Base-by-base conservation (phyloP, 1,140 invertebrate genomes). In the Luehdorfia chinensis region DNA sequence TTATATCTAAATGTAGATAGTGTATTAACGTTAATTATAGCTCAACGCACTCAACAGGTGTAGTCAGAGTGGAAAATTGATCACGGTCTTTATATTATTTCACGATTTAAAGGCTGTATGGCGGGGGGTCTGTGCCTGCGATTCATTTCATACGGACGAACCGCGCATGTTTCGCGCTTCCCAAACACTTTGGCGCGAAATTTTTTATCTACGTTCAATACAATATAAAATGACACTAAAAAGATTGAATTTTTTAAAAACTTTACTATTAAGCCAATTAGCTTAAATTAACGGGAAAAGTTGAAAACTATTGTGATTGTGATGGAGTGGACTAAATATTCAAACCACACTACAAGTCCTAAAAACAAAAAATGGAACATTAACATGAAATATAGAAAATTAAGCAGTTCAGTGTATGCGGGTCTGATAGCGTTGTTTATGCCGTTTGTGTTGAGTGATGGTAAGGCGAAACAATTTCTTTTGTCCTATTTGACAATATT, bases 381-480 rank as follows among this genome's bases (percentile, higher is more conserved):
- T 36, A 16, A 19, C 11, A 7, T 21, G 23, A 46, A 31, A 32
- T 47, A 51, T 45, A 49, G 49, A 47, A 78, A 70, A 64, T 54
- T 67, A 55, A 62, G 33, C 32, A 62, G 55, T 60, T 56, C 25
- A 16, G 23, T 76, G 19, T 71, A 80, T 76, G 72, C 70, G 70
- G 66, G 75, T 60, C 46, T 80, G 50, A 49, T 80, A 55, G 28
- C 75, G 48, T 64, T 61, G 55, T 61, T 66, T 54, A 70, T 79
- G 62, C 72, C 74, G 65, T 71, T 54, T 27, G 62, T 72, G 4
- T 50, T 75, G 9, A 64, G 71, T 64, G 48, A 64, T 41, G 61
- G 64, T 36, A 47, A 21, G 9, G 12, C 13, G 21, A 15, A 14
- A 11, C 11, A n/a, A 16, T 6, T n/a, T 14, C 8, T 23, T 32